Base-by-base conservation (phyloP, 2,888 invertebrate species). In the Lepidochitona cinerea region DNA sequence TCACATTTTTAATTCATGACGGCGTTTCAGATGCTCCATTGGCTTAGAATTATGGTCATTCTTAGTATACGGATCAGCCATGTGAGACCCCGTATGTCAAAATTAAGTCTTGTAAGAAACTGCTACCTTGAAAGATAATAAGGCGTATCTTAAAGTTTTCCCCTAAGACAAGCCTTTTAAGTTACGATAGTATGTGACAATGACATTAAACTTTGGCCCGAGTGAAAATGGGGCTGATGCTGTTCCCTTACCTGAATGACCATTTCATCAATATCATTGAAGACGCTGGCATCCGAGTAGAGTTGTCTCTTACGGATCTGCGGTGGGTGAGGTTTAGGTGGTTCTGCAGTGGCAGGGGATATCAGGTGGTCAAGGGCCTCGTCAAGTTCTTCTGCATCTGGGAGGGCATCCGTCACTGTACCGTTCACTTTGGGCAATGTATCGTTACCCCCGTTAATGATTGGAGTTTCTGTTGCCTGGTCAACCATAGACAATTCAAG, bases 191-290 rank as follows among this genome's bases (percentile, higher is more conserved):
- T n/a, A n/a, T n/a, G n/a, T n/a, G n/a, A n/a, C n/a, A n/a, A n/a
- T n/a, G n/a, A n/a, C n/a, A n/a, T n/a, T n/a, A n/a, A n/a, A n/a
- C n/a, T n/a, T n/a, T n/a, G n/a, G n/a, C n/a, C n/a, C n/a, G n/a
- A n/a, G n/a, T n/a, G n/a, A n/a, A n/a, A n/a, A n/a, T n/a, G n/a
- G n/a, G n/a, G n/a, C n/a, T n/a, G n/a, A n/a, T n/a, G n/a, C n/a
- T n/a, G n/a, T n/a, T n/a, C n/a, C n/a, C 78, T 66, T 72, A 89
- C 89, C 81, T 86, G 83, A 65, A 90, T 86, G 36, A 90, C 90
- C 71, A 89, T 85, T 54, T 90, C 87, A 78, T 90, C 90, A 9
- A 90, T 80, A 29, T 85, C 86, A 36, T 84, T 75, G 76, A 90
- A 90, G 65, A 89, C 85, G 33, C 80, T 79, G 5, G 84, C 83